A percentile compares a stretch with the other conserved stretches of the same genome.
phyloP scores from a whole-genome alignment of 2,888 invertebrate genomes.

The Conus canariensis region DNA sequence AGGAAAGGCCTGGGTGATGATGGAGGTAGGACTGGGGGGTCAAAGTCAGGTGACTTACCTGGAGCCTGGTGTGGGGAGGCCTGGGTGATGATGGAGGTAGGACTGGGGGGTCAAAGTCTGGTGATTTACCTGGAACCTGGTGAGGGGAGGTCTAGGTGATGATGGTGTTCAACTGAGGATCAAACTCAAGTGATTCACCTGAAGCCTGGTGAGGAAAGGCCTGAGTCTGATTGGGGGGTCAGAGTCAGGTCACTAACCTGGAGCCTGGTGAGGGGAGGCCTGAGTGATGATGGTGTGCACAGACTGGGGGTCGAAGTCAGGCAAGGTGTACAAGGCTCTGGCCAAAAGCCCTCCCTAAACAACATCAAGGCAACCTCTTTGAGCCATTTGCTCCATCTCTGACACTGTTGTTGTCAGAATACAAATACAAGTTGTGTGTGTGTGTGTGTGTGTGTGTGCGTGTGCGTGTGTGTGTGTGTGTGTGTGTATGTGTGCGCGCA shows the following conservation, averaged over 20 bases:
- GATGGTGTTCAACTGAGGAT: constrained; percentile 77
- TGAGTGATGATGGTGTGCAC: constrained; percentile 89
- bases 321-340: constrained; percentile 85
- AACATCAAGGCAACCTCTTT: background rate
- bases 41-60: constrained; percentile 73
- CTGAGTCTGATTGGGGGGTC: no score
- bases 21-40: constrained; percentile 64
- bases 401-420: background rate
- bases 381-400: background rate
- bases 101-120: constrained; percentile 69
- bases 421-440: background rate
- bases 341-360: constrained; percentile 90
- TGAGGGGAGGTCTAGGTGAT: constrained; percentile 93
- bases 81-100: no score
- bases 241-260: no score
- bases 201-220: no score
- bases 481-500: background rate
- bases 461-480: constrained; percentile 13
- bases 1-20: constrained; percentile 92
- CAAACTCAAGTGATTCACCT: no score
- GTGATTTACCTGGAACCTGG: constrained; percentile 62
- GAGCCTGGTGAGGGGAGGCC: constrained; percentile 86
- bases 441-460: background rate
- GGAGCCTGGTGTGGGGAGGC: no score
- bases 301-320: constrained; percentile 81